These are phyloP conservation scores for Sylvia borin DNA, from an alignment of 2,797 vertebrate species.

Conservation along the genomic window DNA sequence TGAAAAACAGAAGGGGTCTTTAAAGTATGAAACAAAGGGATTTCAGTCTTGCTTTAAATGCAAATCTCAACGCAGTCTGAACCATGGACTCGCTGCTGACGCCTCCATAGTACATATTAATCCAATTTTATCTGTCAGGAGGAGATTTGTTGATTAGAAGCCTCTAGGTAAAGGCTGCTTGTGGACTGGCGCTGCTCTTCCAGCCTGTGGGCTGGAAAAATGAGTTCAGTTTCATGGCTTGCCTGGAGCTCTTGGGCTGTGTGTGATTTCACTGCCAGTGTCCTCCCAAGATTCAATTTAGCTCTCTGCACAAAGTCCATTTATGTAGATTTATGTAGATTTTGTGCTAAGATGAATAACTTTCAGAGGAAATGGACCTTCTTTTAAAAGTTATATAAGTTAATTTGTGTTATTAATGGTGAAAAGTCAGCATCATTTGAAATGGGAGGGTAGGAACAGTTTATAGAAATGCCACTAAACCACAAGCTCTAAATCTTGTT, in stretches of 20 bases:
- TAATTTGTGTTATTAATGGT: background rate
- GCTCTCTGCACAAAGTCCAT: background rate
- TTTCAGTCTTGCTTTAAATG: constrained; percentile 27
- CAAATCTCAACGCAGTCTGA: background rate
- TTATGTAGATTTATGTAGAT: constrained; percentile 47
- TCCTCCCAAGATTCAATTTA: background rate
- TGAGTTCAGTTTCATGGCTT: constrained; percentile 16
- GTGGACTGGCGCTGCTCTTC: background rate
- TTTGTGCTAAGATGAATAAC: background rate
- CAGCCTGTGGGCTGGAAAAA: constrained; percentile 56
- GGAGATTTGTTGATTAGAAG: constrained; percentile 57
- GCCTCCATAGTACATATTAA: constrained; percentile 24
- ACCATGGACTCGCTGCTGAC: background rate
- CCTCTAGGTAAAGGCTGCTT: constrained; percentile 36
- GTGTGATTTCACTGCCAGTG: background rate
- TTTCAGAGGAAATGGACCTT: background rate
- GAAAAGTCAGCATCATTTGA: background rate
- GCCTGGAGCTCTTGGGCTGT: background rate
- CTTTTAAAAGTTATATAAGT: background rate
- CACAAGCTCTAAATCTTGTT: background rate
- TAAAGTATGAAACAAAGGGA: background rate
- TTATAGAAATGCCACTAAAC: background rate
- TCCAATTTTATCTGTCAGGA: constrained; percentile 40
- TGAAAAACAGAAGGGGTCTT: background rate
- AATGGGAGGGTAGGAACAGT: background rate